Evolutionary conservation across 2,113 vertebrate species (phyloP).

Genomic region (Ceuthmochares aereus): DNA sequence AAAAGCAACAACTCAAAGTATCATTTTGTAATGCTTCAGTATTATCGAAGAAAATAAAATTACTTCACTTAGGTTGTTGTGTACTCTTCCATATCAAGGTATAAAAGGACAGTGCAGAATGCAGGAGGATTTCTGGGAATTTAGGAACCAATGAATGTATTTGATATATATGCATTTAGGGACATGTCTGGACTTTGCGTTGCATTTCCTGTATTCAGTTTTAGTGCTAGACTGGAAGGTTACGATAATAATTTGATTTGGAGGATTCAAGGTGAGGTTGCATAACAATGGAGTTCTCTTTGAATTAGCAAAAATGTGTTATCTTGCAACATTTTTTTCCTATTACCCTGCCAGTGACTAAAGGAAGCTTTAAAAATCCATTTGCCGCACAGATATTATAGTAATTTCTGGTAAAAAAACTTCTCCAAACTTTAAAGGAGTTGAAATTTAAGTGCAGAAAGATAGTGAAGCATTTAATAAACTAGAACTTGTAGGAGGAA

Average conservation of each 20-base stretch:
- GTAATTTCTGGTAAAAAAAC: not conserved
- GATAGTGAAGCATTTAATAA: not conserved
- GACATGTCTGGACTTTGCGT: accelerated
- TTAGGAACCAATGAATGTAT: not conserved
- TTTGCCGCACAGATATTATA: not conserved
- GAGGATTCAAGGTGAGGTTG: not conserved
- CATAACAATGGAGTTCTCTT: not conserved
- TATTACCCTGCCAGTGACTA: not conserved
- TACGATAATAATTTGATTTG: not conserved
- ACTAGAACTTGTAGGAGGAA: not conserved
- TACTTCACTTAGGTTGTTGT: too few species aligned
- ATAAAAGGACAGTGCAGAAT: not conserved
- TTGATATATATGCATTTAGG: not conserved
- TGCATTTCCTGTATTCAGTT: not conserved
- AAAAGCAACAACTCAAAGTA: too few species aligned
- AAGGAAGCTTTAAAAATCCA: not conserved
- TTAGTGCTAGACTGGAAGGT: not conserved
- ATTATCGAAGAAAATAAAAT: too few species aligned
- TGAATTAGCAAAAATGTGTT: not conserved
- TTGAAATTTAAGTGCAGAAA: not conserved
- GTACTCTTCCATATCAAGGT: not conserved
- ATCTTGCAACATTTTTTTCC: not conserved
- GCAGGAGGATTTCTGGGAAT: not conserved
- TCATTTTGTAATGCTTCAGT: too few species aligned
- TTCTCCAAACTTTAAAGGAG: not conserved